These are phyloP conservation scores for Tiphia femorata DNA, from an alignment of 2,888 invertebrate species.

Conservation along the genomic window DNA sequence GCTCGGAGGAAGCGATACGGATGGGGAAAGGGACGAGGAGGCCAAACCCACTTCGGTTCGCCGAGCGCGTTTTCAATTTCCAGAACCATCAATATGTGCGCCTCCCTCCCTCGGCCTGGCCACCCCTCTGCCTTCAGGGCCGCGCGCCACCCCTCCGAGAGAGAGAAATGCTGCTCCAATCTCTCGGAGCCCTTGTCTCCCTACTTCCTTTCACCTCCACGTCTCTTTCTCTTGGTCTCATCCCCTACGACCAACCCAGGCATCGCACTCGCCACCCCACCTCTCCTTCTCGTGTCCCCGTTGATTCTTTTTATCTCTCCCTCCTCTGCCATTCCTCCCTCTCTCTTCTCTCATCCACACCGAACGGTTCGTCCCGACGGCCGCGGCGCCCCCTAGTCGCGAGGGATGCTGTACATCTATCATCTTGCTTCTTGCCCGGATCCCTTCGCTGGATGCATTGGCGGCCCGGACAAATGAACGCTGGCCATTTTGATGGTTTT, in stretches of 20 bases:
- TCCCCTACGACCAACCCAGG: too few relatives aligned
- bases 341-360: slow-evolving; percentile 26
- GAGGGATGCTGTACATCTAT: slow-evolving; percentile 53
- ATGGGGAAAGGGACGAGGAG: slow-evolving; percentile 30
- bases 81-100: slow-evolving; percentile 63
- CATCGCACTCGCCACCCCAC: slow-evolving; percentile 16
- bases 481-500: slow-evolving; percentile 35
- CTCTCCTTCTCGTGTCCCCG: slow-evolving; percentile 12
- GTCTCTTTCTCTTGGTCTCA: slow-evolving; percentile 21
- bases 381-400: slow-evolving; percentile 38
- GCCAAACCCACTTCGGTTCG: slow-evolving; percentile 52
- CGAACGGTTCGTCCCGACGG: slow-evolving; percentile 30
- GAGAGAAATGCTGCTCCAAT: slow-evolving; percentile 52
- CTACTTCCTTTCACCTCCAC: slow-evolving; percentile 19
- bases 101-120: slow-evolving; percentile 33
- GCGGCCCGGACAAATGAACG: slow-evolving; percentile 42
- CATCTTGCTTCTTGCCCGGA: slow-evolving; percentile 40
- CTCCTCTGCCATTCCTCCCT: slow-evolving; percentile 1
- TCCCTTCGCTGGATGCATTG: slow-evolving; percentile 36
- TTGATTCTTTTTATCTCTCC: slow-evolving; percentile 4
- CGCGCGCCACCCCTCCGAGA: slow-evolving; percentile 11
- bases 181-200: slow-evolving; percentile 45
- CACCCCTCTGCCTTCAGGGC: slow-evolving; percentile 30
- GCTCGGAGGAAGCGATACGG: slow-evolving; percentile 14
- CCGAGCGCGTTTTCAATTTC: slow-evolving; percentile 66